These are phyloP conservation scores for Pseudotriccus pelzelni DNA, from an alignment of 2,797 vertebrate species.

Conservation along the genomic window DNA sequence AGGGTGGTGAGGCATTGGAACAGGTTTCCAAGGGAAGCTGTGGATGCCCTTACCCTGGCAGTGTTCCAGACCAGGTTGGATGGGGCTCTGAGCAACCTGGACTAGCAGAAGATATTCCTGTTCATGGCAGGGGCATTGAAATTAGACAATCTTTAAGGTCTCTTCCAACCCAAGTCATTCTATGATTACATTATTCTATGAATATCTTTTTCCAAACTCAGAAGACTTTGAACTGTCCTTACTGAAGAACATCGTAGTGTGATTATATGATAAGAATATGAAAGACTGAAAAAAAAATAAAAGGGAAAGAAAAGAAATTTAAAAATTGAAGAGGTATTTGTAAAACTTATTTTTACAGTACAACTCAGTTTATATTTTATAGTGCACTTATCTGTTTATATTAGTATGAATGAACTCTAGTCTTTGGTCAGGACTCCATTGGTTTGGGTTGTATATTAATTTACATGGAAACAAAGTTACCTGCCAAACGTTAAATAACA, in stretches of 20 bases:
- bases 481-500: not conserved
- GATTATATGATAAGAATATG: not conserved
- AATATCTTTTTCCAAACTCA: not conserved
- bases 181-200: not conserved
- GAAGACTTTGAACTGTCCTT: not conserved
- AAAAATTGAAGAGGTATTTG: accelerated
- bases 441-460: not conserved
- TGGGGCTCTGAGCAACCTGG: not conserved
- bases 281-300: not conserved
- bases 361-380: not conserved
- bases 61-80: not conserved
- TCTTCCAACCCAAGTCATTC: not conserved
- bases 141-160: not conserved
- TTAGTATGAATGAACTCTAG: not conserved
- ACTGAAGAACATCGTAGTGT: not conserved
- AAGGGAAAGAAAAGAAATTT: not conserved
- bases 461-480: not conserved
- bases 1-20: not conserved
- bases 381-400: not conserved
- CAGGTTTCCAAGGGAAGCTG: not conserved
- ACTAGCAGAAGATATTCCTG: not conserved
- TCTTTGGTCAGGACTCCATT: not conserved
- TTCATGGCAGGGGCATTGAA: not conserved
- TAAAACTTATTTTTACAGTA: not conserved
- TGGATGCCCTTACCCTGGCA: not conserved